Conservation (phyloP, 1,140 invertebrate species). For the Galleria mellonella region DNA sequence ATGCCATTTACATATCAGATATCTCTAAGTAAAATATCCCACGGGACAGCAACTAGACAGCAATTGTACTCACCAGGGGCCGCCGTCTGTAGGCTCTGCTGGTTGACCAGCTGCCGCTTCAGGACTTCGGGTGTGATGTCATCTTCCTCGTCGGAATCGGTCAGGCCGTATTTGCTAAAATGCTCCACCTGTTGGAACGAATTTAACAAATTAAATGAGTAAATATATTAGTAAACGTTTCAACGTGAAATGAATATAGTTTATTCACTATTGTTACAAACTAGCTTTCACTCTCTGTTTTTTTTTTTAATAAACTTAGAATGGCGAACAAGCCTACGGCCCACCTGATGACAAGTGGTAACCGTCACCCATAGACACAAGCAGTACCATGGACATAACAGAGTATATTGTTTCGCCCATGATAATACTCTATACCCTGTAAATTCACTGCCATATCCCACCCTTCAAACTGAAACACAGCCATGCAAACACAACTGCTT, state of each 20-base stretch:
- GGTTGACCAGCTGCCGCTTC: constrained; percentile 34
- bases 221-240: neutral
- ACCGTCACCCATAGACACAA: too few relatives aligned
- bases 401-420: too few relatives aligned
- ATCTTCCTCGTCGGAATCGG: constrained; percentile 92
- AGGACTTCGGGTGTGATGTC: constrained; percentile 56
- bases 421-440: too few relatives aligned
- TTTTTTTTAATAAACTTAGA: neutral
- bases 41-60: too few relatives aligned
- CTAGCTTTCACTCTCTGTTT: neutral
- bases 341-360: too few relatives aligned
- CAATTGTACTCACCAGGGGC: constrained; percentile 9
- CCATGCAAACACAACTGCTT: too few relatives aligned
- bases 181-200: constrained; percentile 85
- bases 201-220: constrained; percentile 13
- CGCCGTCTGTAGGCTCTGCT: constrained; percentile 31
- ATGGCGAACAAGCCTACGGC: too few relatives aligned
- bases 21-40: too few relatives aligned
- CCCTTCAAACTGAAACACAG: too few relatives aligned
- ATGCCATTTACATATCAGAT: too few relatives aligned
- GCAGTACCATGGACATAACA: too few relatives aligned
- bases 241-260: neutral
- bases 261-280: neutral
- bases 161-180: constrained; percentile 97
- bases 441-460: too few relatives aligned